Evolutionary conservation across 2,888 invertebrate species (phyloP).

Genomic region (Drosophila cognata): DNA sequence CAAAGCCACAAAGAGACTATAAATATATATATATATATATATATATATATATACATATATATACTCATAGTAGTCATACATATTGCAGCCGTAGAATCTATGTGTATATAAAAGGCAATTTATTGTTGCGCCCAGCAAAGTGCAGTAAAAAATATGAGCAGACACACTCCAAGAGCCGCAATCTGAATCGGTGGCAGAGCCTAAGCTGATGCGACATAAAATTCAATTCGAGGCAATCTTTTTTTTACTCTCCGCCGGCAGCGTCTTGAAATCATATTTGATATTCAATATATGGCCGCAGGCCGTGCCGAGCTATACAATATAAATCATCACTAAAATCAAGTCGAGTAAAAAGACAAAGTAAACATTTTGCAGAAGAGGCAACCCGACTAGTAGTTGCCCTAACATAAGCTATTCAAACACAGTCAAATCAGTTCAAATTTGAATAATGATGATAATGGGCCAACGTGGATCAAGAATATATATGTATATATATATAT

Average conservation of each 20-base stretch:
- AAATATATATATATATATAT: conserved; percentile 10
- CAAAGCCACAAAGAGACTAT: conserved; percentile 61
- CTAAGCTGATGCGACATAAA: conserved; percentile 64
- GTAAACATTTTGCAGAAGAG: background rate
- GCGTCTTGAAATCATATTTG: conserved; percentile 69
- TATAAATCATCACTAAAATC: conserved; percentile 70
- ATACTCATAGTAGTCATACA: conserved; percentile 44
- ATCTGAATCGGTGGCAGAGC: conserved; percentile 11
- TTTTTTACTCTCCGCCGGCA: conserved; percentile 7
- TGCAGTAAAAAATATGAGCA: conserved; percentile 48
- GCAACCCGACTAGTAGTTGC: background rate
- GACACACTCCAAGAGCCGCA: conserved; percentile 7
- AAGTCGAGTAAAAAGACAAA: conserved; percentile 15
- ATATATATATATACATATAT: conserved; percentile 3
- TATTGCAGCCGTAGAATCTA: conserved; percentile 70
- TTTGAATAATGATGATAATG: background rate
- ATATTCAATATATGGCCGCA: conserved; percentile 54
- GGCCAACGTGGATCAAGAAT: background rate
- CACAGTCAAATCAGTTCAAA: background rate
- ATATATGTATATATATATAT: background rate
- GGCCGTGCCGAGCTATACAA: conserved; percentile 39
- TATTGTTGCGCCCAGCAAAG: conserved; percentile 62
- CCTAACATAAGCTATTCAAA: background rate
- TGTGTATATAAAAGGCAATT: conserved; percentile 60
- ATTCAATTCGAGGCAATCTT: conserved; percentile 70